Evolutionary conservation across 2,888 invertebrate genomes (phyloP), one percentile per base, ranked within the genome.

Genomic region (Tortrix viridana): DNA sequence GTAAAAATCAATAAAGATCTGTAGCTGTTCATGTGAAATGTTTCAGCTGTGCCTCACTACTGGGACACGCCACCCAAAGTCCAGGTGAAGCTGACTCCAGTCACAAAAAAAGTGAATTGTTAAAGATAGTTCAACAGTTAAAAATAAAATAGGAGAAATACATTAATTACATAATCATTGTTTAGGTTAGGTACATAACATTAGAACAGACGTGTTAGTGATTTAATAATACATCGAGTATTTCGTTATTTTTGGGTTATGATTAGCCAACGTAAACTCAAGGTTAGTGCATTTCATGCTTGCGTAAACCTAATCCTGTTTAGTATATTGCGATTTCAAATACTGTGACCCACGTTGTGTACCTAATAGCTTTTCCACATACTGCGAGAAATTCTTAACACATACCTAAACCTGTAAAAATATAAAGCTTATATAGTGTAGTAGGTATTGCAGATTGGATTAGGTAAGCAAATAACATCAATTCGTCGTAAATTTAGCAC

Each of bases 401-500:
- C 3, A 32, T 32, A 12, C 3, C 9, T 32, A 12, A 32, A 12
- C 3, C 12, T 32, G 32, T 12, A 3, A 12, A 4, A 18, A 12
- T 49, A 32, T 52, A 14, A 49, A 20, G 20, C 32, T 38, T n/a
- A n/a, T n/a, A n/a, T n/a, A n/a, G 20, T 52, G 37, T 38, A 52
- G 20, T 38, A 20, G 18, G 37, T 50, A 50, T 61, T 49, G 44
- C n/a, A 44, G 43, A 57, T 56, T 38, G 46, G 56, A 56, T 37
- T 50, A 46, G 46, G 63, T 58, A 49, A 66, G 65, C 59, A 61
- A 70, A 64, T 61, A 67, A 63, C 66, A 68, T 70, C 60, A 71
- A 69, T 56, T 67, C 69, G 60, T 70, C 60, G 69, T 65, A 62
- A 69, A 63, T 63, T 67, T 68, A 68, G 74, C 86, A 88, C 85